These are phyloP conservation scores for Stegodyphus dumicola DNA, from an alignment of 1,140 invertebrate genomes.

Conservation along the genomic window DNA sequence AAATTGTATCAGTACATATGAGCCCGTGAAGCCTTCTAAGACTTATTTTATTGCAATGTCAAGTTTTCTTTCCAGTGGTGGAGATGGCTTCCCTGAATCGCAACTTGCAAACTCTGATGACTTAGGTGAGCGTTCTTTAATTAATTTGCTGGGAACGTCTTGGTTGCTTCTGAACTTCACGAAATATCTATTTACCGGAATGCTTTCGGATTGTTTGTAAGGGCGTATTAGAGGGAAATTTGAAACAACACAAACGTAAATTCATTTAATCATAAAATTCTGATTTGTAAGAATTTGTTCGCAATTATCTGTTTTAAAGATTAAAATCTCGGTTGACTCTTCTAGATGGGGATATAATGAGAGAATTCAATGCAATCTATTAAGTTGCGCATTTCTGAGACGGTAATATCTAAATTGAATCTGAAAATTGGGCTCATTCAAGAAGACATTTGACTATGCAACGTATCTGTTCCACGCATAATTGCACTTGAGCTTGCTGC, in stretches of 20 bases:
- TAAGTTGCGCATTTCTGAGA: too few relatives aligned
- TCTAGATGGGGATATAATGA: too few relatives aligned
- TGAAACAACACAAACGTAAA: neutral
- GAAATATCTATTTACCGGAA: neutral
- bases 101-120: neutral
- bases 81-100: slow-evolving; percentile 1
- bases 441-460: too few relatives aligned
- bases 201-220: neutral
- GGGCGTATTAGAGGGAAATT: neutral
- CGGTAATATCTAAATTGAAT: too few relatives aligned
- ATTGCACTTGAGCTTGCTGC: too few relatives aligned
- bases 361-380: too few relatives aligned
- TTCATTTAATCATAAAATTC: neutral
- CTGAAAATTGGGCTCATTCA: too few relatives aligned
- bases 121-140: neutral
- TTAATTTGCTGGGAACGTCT: neutral
- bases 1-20: neutral
- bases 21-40: neutral
- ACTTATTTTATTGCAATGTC: slow-evolving; percentile 26
- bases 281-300: neutral
- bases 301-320: too few relatives aligned
- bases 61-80: neutral
- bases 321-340: too few relatives aligned
- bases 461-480: too few relatives aligned
- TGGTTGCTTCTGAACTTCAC: neutral